Evolutionary conservation across 1,140 invertebrate species (phyloP).

Genomic region (Platyura marginata): DNA sequence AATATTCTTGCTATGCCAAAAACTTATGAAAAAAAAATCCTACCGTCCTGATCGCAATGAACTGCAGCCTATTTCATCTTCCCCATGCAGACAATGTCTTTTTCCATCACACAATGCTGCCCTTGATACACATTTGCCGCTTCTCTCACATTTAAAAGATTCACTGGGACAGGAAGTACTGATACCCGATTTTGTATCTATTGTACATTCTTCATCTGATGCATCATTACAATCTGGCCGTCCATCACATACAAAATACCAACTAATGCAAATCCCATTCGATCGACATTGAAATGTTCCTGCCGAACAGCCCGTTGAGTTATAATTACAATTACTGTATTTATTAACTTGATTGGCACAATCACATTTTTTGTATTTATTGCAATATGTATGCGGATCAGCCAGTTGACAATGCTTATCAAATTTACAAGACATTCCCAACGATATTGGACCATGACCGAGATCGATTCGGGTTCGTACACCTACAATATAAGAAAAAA

Average conservation of each 20-base stretch:
- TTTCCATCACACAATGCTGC: conserved; percentile 58
- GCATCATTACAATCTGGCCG: conserved; percentile 46
- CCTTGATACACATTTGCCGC: conserved; percentile 51
- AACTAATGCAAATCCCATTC: conserved; percentile 70
- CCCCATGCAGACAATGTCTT: conserved; percentile 55
- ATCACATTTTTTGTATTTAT: conserved; percentile 56
- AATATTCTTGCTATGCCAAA: too few species aligned
- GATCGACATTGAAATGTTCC: conserved; percentile 71
- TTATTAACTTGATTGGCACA: conserved; percentile 39
- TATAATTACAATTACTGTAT: conserved; percentile 39
- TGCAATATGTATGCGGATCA: conserved; percentile 57
- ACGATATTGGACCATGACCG: conserved; percentile 39
- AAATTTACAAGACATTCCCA: conserved; percentile 54
- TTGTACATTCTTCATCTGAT: conserved; percentile 58
- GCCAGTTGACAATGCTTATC: conserved; percentile 61
- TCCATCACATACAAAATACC: conserved; percentile 88
- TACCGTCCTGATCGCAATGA: conserved; percentile 32
- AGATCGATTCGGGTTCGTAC: conserved; percentile 27
- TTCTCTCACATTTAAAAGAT: conserved; percentile 43
- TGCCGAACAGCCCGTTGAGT: conserved; percentile 52
- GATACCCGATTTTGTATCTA: conserved; percentile 15
- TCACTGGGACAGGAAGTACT: conserved; percentile 22
- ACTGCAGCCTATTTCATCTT: conserved; percentile 60
- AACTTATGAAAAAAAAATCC: conserved; percentile 5
- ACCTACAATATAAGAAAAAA: conserved; percentile 7